These are phyloP conservation scores for Venusia cambrica DNA, from an alignment of 2,888 invertebrate genomes.

Conservation along the genomic window DNA sequence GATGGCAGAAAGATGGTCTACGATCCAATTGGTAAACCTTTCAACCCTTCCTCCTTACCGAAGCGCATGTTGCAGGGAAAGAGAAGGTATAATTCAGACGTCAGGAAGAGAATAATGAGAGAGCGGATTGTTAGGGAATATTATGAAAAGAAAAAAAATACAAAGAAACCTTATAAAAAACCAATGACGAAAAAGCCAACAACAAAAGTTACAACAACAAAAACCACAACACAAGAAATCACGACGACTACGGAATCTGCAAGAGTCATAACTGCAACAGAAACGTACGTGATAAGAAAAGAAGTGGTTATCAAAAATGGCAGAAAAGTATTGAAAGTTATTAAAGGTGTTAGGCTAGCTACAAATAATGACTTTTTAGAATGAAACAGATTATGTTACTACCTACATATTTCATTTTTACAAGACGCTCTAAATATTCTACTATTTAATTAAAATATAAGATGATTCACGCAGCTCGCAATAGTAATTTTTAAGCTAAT, in stretches of 20 bases:
- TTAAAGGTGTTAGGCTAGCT: conserved; percentile 35
- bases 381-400: too few species aligned
- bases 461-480: too few species aligned
- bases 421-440: too few species aligned
- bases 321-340: conserved; percentile 36
- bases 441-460: too few species aligned
- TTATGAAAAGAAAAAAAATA: conserved; percentile 1
- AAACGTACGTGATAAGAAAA: conserved; percentile 36
- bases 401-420: too few species aligned
- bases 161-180: background rate
- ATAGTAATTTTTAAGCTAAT: too few species aligned
- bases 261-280: conserved; percentile 3
- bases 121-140: background rate
- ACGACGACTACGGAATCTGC: too few species aligned
- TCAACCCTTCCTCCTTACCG: conserved; percentile 22
- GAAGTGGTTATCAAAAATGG: conserved; percentile 41
- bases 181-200: conserved; percentile 1
- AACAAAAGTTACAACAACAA: conserved; percentile 12
- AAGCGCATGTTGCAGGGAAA: conserved; percentile 35
- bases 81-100: conserved; percentile 38
- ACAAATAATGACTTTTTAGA: conserved; percentile 36
- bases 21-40: conserved; percentile 19
- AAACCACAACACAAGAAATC: conserved; percentile 13
- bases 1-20: conserved; percentile 33
- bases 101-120: conserved; percentile 8